Evolutionary conservation across 2,888 invertebrate species (phyloP), one percentile per base, ranked within the genome.

Genomic region (Lasioglossum morio): DNA sequence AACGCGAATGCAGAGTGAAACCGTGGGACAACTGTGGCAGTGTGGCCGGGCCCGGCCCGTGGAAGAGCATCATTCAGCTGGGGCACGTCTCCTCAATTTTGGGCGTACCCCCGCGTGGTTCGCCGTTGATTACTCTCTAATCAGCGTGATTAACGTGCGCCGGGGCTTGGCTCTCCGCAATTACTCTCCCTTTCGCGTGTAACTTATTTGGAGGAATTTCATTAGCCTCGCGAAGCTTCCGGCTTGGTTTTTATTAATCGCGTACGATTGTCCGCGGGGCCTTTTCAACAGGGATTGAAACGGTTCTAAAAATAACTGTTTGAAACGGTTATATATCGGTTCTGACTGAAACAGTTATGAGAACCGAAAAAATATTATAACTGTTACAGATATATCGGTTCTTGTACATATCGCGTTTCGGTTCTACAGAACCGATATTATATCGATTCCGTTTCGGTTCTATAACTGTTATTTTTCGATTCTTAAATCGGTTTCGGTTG

Each of bases 101-200:
- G 79, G 80, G 76, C 80, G 77, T 87, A 79, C 57, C 57, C 80
- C 77, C 79, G 53, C 70, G 66, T 4, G 27, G 14, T 27, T 60
- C 60, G 66, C 19, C 82, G 77, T 82, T 81, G 81, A 89, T 90
- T 89, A 78, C 83, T 63, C 76, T 77, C 81, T 72, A 89, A 89
- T 90, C 84, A 84, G 70, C 66, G 79, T 72, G 83, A 86, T 90
- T 87, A 89, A 86, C 80, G 73, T 82, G 73, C 79, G 73, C 40
- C 74, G 40, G 48, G 73, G 78, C 77, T 72, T 72, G 72, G 77
- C 76, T 46, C 53, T 53, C 3, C 19, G 72, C 77, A 84, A 90
- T 86, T 86, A 76, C 66, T 60, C 73, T 86, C 69, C 77, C 83
- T 86, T 79, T 86, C 82, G 57, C 66, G 48, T 72, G 81, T 76